Base-by-base conservation (phyloP, 2,888 invertebrate genomes). In the Microctonus hyperodae region DNA sequence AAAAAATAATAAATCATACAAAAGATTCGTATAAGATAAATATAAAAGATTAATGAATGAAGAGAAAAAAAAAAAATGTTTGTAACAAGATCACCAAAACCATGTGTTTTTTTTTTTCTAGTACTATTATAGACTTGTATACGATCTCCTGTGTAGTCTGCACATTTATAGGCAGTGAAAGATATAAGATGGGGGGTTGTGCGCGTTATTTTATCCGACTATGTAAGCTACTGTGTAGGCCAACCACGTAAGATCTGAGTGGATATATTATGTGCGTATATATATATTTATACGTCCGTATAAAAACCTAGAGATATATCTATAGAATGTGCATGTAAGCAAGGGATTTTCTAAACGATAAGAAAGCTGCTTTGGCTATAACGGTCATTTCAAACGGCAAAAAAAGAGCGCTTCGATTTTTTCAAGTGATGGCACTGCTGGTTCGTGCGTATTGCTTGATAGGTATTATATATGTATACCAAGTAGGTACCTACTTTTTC, bases 321-420 rank as follows among this genome's bases (percentile, higher is more conserved):
- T 44, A 44, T 37, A 37, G 25, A 7, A 28, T 44, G n/a, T 16
- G 16, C 44, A 44, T 11, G 37, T 44, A 51, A 61, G 23, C 37
- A 56, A 44, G 58, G 68, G 63, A 65, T 65, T 65, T 66, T 65
- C 48, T 48, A 50, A 69, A 67, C 64, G 71, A 72, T 72, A 70
- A 69, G 69, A 44, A 58, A 67, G 65, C 59, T 44, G 16, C 16
- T 44, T 16, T n/a, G 16, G 50, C 64, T 59, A 35, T 58, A 67
- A 68, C 44, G 67, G 68, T 70, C 70, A 71, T 69, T 71, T 50
- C 10, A 35, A 61, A 31, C 51, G n/a, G 28, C 51, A 28, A 31
- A 13, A 35, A 28, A 48, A 6, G 35, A 31, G 31, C 61, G 51
- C 61, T 61, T 35, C 50, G 61, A 61, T 61, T 51, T 33, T 61